Percentiles rank a stretch among this genome's conserved stretches.
Evolutionary conservation across 2,113 vertebrate genomes (phyloP).

Genomic region (Progne subis): DNA sequence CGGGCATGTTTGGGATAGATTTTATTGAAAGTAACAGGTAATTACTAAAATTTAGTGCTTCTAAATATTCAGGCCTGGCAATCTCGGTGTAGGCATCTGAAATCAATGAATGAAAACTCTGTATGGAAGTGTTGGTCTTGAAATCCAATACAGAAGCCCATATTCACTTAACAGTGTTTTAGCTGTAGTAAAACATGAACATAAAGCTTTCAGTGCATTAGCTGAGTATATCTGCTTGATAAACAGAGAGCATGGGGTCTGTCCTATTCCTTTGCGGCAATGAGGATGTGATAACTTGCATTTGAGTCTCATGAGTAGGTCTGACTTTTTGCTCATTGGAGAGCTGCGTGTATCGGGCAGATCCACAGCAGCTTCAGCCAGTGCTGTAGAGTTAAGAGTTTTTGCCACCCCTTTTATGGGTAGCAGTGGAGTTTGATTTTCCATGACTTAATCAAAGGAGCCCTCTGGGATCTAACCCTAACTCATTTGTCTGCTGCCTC

Average conservation of each 20-base stretch:
- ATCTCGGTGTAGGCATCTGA: neutral
- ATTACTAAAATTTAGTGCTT: neutral
- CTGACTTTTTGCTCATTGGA: neutral
- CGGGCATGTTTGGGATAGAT: neutral
- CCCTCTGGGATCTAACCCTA: neutral
- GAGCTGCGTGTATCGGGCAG: rapidly evolving
- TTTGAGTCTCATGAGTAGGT: neutral
- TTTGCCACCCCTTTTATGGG: neutral
- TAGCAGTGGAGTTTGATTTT: neutral
- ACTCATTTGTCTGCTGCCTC: neutral
- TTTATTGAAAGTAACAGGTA: neutral
- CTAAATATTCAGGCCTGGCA: neutral
- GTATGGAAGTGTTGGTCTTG: neutral
- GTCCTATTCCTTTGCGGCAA: neutral
- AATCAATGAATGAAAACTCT: neutral
- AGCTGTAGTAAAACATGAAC: neutral
- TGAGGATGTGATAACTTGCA: neutral
- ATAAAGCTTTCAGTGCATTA: neutral
- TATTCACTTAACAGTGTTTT: neutral
- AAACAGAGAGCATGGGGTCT: neutral
- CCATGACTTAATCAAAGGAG: neutral
- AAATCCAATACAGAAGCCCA: neutral
- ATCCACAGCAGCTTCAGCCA: neutral
- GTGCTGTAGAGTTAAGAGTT: neutral
- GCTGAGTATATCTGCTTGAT: neutral